Evolutionary conservation across 2,888 invertebrate species (phyloP).

Genomic region (Eristalis tenax): DNA sequence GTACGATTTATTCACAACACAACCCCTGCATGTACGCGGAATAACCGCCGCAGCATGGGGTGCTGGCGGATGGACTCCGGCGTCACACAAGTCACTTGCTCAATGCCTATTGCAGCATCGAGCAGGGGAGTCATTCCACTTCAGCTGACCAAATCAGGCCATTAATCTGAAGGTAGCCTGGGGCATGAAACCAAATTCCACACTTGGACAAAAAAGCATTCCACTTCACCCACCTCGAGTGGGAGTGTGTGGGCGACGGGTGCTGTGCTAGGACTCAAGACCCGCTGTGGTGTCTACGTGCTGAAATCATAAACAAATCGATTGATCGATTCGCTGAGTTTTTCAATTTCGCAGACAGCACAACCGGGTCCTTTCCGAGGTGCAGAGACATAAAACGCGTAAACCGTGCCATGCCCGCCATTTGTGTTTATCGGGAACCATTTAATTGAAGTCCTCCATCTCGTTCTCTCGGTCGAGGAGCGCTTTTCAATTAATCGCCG

Average conservation of each 20-base stretch:
- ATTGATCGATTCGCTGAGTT: conserved; percentile 52
- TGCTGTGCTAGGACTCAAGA: neutral
- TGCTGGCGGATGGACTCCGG: conserved; percentile 49
- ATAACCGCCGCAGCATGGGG: conserved; percentile 57
- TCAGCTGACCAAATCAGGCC: conserved; percentile 51
- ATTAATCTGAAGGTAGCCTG: conserved; percentile 42
- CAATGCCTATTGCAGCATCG: conserved; percentile 44
- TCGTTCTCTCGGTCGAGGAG: neutral
- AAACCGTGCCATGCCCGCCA: conserved; percentile 47
- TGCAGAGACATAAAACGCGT: conserved; percentile 55
- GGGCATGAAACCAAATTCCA: conserved; percentile 53
- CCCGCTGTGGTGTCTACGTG: conserved; percentile 12
- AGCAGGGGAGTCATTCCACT: conserved; percentile 38
- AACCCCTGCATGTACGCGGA: conserved; percentile 41
- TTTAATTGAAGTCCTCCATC: conserved; percentile 48
- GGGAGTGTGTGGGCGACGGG: conserved; percentile 30
- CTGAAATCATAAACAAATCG: conserved; percentile 66
- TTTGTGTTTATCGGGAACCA: conserved; percentile 58
- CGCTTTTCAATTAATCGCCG: conserved; percentile 55
- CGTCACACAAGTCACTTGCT: conserved; percentile 14
- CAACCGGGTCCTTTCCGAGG: conserved; percentile 22
- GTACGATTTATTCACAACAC: conserved; percentile 53
- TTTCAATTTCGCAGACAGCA: conserved; percentile 50
- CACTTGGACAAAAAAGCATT: conserved; percentile 46
- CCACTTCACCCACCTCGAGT: conserved; percentile 52